Base-by-base conservation (phyloP, 2,888 invertebrate genomes). In the Xanthia icteritia region DNA sequence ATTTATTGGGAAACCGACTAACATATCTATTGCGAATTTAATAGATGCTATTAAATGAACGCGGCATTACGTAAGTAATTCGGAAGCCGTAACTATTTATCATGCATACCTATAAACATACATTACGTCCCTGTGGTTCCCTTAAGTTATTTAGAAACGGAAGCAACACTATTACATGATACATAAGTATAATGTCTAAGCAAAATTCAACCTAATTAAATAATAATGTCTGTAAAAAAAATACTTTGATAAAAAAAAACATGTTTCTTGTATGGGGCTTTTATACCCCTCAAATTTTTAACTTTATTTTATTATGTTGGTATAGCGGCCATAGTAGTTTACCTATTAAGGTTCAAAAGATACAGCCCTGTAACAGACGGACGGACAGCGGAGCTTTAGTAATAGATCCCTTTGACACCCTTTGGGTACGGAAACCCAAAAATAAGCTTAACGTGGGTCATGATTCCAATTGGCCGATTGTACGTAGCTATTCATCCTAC, bases 11-110 rank as follows among this genome's bases (percentile, higher is more conserved):
- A 66, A 76, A 63, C 42, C 45, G n/a, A 68, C 15, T 6, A 27
- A 23, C 5, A 27, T 8, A 27, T 6, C 31, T 61, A 61, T 60
- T 45, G 58, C 27, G n/a, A 48, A 69, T 58, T 65, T 77, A n/a
- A n/a, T 68, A 45, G 58, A 39, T 36, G 39, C 79, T 39, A 67
- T 74, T 56, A 64, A 68, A 60, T 51, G 17, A 48, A 58, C 48
- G 23, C 27, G 23, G 17, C 45, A 64, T 74, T 63, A 70, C 42
- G 17, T 65, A 48, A 48, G 71, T 56, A 77, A 42, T 36, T 39
- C 56, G 9, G 31, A 23, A 67, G 9, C 36, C 23, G 45, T 65
- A 83, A 71, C 15, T 51, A 66, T 65, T 54, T 64, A 63, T 36
- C 45, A 36, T 45, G 31, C 56, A 42, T 54, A 42, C 11, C 11